Conservation (phyloP, 2,888 invertebrate genomes). For the Achlya flavicornis region DNA sequence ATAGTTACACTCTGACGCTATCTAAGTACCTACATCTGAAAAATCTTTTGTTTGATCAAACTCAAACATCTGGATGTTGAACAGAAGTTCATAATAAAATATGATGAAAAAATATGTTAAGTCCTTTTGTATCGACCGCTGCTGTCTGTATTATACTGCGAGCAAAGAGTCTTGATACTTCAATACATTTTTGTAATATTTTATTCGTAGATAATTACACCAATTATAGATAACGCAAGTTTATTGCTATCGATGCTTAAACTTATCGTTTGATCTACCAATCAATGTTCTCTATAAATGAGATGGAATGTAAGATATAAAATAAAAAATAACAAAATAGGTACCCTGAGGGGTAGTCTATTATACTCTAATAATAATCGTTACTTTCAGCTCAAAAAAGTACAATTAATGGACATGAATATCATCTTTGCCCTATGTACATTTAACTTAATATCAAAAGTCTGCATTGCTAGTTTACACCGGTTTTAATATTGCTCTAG, state of each 20-base stretch:
- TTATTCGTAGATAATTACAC: background rate
- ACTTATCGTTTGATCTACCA: conserved; percentile 58
- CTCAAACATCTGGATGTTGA: conserved; percentile 81
- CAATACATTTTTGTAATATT: conserved; percentile 15
- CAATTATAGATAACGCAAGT: too few relatives aligned
- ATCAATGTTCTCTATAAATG: conserved; percentile 53
- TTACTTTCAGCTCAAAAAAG: conserved; percentile 49
- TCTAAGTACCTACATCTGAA: conserved; percentile 68
- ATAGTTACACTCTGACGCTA: conserved; percentile 73
- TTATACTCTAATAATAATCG: conserved; percentile 57
- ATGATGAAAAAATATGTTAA: conserved; percentile 82
- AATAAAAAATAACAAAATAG: conserved; percentile 27
- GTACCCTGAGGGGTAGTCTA: conserved; percentile 36
- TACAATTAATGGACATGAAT: too few relatives aligned
- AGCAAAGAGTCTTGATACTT: conserved; percentile 65
- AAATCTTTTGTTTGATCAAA: conserved; percentile 82
- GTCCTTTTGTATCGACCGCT: conserved; percentile 82
- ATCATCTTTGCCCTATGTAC: too few relatives aligned
- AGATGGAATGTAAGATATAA: conserved; percentile 29
- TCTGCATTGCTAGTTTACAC: conserved; percentile 22
- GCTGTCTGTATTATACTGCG: conserved; percentile 57
- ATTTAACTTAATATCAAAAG: conserved; percentile 55
- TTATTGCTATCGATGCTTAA: conserved; percentile 37
- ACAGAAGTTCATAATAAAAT: conserved; percentile 84
- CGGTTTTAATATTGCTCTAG: conserved; percentile 32